Conservation (phyloP, 2,113 vertebrate genomes). For the Copsychus sechellarum region DNA sequence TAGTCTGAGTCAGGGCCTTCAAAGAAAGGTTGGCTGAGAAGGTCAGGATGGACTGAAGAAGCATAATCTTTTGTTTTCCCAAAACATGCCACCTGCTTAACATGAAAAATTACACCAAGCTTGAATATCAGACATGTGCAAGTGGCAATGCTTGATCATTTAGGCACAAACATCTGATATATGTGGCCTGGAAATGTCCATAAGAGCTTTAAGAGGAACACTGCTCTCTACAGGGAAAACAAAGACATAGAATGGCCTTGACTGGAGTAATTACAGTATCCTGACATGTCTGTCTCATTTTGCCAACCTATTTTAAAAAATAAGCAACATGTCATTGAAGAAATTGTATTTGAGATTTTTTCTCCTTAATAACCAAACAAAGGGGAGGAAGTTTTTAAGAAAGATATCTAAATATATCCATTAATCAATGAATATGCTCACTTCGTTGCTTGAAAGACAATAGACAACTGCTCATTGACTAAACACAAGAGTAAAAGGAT, state of each 20-base stretch:
- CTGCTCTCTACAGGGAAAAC: not conserved
- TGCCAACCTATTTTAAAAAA: not conserved
- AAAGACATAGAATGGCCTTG: not conserved
- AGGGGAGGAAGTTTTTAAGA: not conserved
- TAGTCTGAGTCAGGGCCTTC: not conserved
- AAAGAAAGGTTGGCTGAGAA: not conserved
- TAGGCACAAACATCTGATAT: not conserved
- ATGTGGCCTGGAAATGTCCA: not conserved
- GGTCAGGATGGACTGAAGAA: not conserved
- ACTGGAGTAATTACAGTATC: not conserved
- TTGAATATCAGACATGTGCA: not conserved
- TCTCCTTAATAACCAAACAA: not conserved
- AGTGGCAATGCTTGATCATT: not conserved
- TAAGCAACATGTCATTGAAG: not conserved
- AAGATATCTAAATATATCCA: not conserved
- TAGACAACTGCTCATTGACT: not conserved
- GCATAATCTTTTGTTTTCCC: not conserved
- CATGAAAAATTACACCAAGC: not conserved
- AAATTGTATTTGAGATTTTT: not conserved
- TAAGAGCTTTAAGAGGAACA: not conserved
- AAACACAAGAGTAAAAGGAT: not conserved
- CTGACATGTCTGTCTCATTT: not conserved
- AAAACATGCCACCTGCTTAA: not conserved
- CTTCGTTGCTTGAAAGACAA: not conserved
- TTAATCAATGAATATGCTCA: not conserved